These are phyloP conservation scores for Dasyornis broadbenti DNA, from an alignment of 2,113 vertebrate genomes.

Conservation along the genomic window DNA sequence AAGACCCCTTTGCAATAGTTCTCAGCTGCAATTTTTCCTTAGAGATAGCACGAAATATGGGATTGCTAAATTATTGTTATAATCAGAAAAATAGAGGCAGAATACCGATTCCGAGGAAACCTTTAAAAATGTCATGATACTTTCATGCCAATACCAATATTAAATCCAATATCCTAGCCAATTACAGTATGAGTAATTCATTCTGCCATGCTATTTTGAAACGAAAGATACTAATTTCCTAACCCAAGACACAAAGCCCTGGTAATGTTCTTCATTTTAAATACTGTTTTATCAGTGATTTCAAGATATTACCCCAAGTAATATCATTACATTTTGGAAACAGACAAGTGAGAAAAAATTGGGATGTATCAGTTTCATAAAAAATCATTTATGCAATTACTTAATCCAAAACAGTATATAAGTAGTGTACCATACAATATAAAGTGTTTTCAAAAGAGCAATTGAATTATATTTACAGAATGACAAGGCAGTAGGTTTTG, in stretches of 20 bases:
- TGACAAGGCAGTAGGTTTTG: background rate
- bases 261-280: background rate
- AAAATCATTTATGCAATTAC: background rate
- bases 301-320: background rate
- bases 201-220: background rate
- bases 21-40: background rate
- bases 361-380: background rate
- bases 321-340: background rate
- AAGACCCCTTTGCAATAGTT: background rate
- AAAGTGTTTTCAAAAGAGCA: background rate
- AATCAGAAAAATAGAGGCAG: background rate
- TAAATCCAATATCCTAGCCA: background rate
- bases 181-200: background rate
- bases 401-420: background rate
- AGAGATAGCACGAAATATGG: background rate
- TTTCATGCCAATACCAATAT: background rate
- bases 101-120: background rate
- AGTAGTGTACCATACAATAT: background rate
- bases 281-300: background rate
- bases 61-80: background rate
- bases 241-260: background rate
- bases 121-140: background rate
- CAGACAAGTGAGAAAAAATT: background rate
- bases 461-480: background rate
- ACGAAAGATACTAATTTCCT: background rate